Evolutionary conservation across 2,888 invertebrate genomes (phyloP), one percentile per base, ranked within the genome.

Genomic region (Aproaerema taeniolella): DNA sequence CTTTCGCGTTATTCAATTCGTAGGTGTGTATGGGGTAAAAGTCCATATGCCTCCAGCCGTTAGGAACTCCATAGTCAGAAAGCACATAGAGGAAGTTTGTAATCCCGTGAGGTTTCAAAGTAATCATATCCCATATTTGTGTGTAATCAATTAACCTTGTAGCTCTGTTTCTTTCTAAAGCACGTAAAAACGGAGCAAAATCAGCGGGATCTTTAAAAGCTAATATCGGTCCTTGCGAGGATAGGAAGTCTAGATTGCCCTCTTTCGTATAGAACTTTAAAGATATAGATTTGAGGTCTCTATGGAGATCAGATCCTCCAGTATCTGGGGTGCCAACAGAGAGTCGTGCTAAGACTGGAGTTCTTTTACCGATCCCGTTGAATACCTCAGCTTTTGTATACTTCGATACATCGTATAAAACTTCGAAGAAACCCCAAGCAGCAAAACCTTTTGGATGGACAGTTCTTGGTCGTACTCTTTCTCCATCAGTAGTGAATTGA

Each of bases 391-490:
- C 94, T 40, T 91, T 93, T 38, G 88, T 88, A 64, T 94, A 95
- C 58, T 91, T 88, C 1, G 89, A 88, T 32, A 95, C 93, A 66
- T 95, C 94, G 54, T 95, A 89, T 0, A 94, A 95, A 2, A 95
- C 92, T 72, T 94, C 92, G 53, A 95, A 94, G 58, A 93, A 93
- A 1, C 93, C 94, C 64, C 92, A 93, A 2, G 94, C 94, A 11
- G 93, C 95, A 25, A 92, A 93, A 43, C 97, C 97, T 79, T 97
- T 97, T 1, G 97, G 96, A 67, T 96, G 96, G 1, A 95, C 96
- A 0, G 96, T 93, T 52, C 97, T 88, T 67, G 97, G 97, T 0
- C 97, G 97, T 56, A 97, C 96, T 42, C 96, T 89, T 71, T 97
- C 97, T 14, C 93, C 87, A 63, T 91, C 90, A 55, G 95, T 93